Conservation (phyloP, 2,113 vertebrate species). For the Forbesichthys papilliferus region DNA sequence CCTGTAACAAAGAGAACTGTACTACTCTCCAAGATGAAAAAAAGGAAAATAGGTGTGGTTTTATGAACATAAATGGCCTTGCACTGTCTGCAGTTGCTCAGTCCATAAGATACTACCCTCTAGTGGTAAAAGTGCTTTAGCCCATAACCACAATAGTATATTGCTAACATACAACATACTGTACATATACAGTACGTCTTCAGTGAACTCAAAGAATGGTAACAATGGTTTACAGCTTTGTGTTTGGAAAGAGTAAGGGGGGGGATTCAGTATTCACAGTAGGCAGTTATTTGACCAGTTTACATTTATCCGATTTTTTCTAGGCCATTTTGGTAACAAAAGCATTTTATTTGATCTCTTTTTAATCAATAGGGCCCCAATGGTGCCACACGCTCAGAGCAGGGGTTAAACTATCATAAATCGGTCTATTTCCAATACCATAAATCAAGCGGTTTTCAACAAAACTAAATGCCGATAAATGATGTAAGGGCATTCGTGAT, state of each 20-base stretch:
- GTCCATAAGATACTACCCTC: slow-evolving; percentile 72
- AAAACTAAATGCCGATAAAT: slow-evolving; percentile 62
- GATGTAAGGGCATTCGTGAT: slow-evolving; percentile 24
- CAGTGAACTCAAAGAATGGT: background rate
- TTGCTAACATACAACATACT: background rate
- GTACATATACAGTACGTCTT: background rate
- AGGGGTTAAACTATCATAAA: slow-evolving; percentile 71
- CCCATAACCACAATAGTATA: slow-evolving; percentile 1
- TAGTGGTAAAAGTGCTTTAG: slow-evolving; percentile 60
- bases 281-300: background rate
- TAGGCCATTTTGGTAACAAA: slow-evolving; percentile 51
- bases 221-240: background rate
- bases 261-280: background rate
- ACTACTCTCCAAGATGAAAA: background rate
- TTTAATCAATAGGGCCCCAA: slow-evolving; percentile 65
- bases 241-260: slow-evolving; percentile 7
- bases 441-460: slow-evolving; percentile 60
- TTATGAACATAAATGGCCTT: slow-evolving; percentile 2
- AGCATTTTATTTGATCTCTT: slow-evolving; percentile 54
- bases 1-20: background rate
- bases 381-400: slow-evolving; percentile 55
- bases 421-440: slow-evolving; percentile 62
- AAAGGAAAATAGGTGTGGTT: background rate
- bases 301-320: slow-evolving; percentile 28
- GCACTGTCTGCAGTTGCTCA: slow-evolving; percentile 21